These are phyloP conservation scores for Notothenia rossii DNA, from an alignment of 2,113 vertebrate genomes.

Conservation along the genomic window DNA sequence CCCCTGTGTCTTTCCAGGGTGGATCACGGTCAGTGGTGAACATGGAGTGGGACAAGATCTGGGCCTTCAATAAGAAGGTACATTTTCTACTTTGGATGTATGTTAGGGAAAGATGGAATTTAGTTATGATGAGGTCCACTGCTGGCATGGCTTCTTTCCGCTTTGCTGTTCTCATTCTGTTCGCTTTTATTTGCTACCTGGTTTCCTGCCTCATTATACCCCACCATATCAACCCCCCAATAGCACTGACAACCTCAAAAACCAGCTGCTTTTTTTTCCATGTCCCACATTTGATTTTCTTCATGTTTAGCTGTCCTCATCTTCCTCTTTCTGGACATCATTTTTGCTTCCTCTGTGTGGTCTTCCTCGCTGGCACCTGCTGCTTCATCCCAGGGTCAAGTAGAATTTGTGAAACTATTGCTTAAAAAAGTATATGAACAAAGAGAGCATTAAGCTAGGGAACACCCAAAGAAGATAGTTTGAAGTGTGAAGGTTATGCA, in stretches of 20 bases:
- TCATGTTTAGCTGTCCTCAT: constrained; percentile 4
- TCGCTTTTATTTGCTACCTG: constrained; percentile 32
- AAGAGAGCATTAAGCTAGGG: background rate
- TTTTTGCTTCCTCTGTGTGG: constrained; percentile 47
- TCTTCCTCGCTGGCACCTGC: constrained; percentile 55
- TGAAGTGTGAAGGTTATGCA: background rate
- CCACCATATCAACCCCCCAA: rapidly evolving
- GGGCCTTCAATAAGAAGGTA: constrained; percentile 99
- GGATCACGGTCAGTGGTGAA: constrained; percentile 98
- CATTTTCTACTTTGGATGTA: background rate
- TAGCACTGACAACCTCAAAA: background rate
- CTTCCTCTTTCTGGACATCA: constrained; percentile 34
- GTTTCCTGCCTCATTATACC: constrained; percentile 7
- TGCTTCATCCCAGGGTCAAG: constrained; percentile 53
- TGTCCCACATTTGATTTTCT: background rate
- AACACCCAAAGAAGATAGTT: background rate
- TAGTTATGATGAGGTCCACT: background rate
- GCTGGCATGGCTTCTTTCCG: constrained; percentile 74
- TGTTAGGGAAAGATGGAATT: background rate
- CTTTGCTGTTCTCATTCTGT: constrained; percentile 43
- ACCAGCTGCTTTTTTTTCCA: constrained; percentile 28
- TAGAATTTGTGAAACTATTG: constrained; percentile 14
- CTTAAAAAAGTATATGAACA: constrained; percentile 3
- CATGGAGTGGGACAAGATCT: constrained; percentile 99
- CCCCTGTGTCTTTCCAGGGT: constrained; percentile 82